A percentile compares a stretch with the other conserved stretches of the same genome.
These are phyloP conservation scores for Falco novaeseelandiae DNA, from an alignment of 2,797 vertebrate genomes.

Conservation along the genomic window DNA sequence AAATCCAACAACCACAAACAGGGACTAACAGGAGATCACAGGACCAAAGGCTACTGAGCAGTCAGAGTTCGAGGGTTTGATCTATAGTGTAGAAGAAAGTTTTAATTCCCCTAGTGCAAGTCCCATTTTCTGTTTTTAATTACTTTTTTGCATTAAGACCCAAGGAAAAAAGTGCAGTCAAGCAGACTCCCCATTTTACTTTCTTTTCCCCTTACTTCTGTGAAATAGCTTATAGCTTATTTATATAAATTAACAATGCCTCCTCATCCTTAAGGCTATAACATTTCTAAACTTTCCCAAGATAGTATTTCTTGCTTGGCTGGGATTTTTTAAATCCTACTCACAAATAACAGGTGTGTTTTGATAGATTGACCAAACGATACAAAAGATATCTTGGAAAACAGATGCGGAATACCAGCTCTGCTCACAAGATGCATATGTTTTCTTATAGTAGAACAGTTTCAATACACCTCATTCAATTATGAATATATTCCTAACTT, in stretches of 20 bases:
- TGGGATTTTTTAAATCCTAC: background rate
- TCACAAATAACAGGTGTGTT: background rate
- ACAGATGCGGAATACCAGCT: background rate
- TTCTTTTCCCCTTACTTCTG: background rate
- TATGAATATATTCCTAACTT: background rate
- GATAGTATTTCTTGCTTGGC: background rate
- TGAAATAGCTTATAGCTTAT: background rate
- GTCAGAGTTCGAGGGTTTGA: background rate
- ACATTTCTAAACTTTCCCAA: background rate
- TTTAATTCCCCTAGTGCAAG: background rate
- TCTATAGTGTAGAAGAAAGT: accelerated
- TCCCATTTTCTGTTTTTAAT: background rate
- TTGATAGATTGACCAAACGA: background rate
- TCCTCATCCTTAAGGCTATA: background rate
- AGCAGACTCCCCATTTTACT: background rate
- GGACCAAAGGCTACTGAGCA: background rate
- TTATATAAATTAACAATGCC: background rate
- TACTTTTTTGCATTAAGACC: background rate
- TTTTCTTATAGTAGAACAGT: background rate
- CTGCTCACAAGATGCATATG: background rate
- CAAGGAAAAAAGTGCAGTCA: background rate
- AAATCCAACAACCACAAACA: background rate
- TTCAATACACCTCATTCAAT: background rate
- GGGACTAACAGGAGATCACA: background rate
- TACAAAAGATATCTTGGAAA: background rate